Evolutionary conservation across 2,888 invertebrate species (phyloP), one percentile per base, ranked within the genome.

Genomic region (Lepidochrysops patricia): DNA sequence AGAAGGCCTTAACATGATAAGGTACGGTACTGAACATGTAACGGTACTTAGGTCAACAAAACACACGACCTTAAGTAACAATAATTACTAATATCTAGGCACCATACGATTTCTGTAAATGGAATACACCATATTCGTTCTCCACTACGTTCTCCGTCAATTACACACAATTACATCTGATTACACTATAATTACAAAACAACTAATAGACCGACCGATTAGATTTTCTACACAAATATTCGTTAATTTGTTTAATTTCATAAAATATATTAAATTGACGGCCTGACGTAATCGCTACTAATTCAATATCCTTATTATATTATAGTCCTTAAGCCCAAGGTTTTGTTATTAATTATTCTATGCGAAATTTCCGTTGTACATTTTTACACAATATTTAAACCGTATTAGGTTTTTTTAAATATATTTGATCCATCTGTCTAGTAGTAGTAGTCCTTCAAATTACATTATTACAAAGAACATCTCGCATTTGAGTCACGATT

Each of bases 161-260:
- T n/a, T 37, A 29, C 29, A 29, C 6, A 29, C 29, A 7, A 29
- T 29, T 29, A 29, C 29, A 29, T 7, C 15, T 43, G 43, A 43
- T 43, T 43, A 43, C 43, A 19, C 43, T 9, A 29, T 29, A 9
- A 43, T 43, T 43, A 43, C 19, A 43, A 43, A 43, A 43, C 19
- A 23, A 26, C 50, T 50, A 26, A 50, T 50, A 26, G 50, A n/a
- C 1, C 43, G 43, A 26, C 13, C 23, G 26, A n/a, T n/a, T 50
- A 25, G 50, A 26, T 50, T 50, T 50, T 50, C 50, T 50, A 50
- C 25, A n/a, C 12, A 50, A 50, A 4, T 50, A 50, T 50, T 50
- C 26, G 50, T 50, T 50, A 50, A 50, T 50, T 50, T 50, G 50
- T 50, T 50, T 50, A 26, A 50, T 50, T 50, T 50, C 19, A 23